Percentiles rank a stretch among this genome's conserved stretches.
Conservation (phyloP, 2,888 invertebrate genomes). For the Hirtodrosophila duncani region DNA sequence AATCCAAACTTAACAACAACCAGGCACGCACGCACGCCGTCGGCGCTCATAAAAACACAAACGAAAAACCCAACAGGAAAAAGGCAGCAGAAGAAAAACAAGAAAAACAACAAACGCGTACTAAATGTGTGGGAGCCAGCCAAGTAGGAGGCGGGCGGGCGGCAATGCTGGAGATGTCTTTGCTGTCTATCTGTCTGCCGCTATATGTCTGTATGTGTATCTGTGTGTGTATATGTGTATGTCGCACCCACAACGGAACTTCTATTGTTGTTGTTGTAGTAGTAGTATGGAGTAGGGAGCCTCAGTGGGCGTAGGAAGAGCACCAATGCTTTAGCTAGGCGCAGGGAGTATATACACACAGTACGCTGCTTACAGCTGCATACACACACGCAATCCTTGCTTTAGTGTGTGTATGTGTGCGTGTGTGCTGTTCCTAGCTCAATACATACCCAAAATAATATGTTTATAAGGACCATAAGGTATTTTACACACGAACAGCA, state of each 20-base stretch:
- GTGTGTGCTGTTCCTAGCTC: constrained; percentile 40
- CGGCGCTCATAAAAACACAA: constrained; percentile 38
- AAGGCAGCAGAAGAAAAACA: constrained; percentile 51
- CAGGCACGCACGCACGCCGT: constrained; percentile 25
- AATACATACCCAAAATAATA: constrained; percentile 77
- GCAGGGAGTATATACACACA: constrained; percentile 42
- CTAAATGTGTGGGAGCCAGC: constrained; percentile 35
- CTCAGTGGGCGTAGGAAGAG: constrained; percentile 5
- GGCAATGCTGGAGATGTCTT: constrained; percentile 32
- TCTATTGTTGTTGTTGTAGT: constrained; percentile 53
- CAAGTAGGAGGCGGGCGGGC: constrained; percentile 6
- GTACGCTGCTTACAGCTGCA: constrained; percentile 16
- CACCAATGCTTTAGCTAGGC: constrained; percentile 10
- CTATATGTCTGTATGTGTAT: background rate
- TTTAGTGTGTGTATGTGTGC: constrained; percentile 41
- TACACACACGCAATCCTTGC: constrained; percentile 6
- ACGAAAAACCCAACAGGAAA: constrained; percentile 18
- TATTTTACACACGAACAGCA: constrained; percentile 78
- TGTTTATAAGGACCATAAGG: constrained; percentile 77
- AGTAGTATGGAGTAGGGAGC: constrained; percentile 41
- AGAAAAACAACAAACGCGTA: constrained; percentile 50
- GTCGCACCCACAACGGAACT: constrained; percentile 40
- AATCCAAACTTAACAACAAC: constrained; percentile 39
- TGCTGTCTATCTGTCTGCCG: constrained; percentile 25
- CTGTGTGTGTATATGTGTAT: constrained; percentile 9